Evolutionary conservation across 64 coral and sea anemone species (phyloP), one percentile per base, ranked within the genome.

Genomic region (Anthopleura sola): DNA sequence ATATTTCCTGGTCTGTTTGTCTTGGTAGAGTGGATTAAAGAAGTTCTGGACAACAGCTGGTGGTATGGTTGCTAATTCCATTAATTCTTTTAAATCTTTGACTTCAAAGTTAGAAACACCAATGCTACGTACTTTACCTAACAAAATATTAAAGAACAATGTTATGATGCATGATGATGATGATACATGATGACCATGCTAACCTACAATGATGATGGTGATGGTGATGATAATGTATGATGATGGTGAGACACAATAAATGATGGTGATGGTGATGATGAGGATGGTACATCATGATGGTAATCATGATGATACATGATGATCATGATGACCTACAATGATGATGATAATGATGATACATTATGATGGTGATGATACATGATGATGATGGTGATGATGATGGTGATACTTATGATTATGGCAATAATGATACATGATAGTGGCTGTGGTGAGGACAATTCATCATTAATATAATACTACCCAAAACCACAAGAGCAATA

Each of bases 61-160:
- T 20, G 80, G 87, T 21, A 97, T 79, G 47, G 71, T 90, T 12
- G 94, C 88, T 66, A 97, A 57, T 49, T 93, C 57, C 31, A 75
- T 76, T 48, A 97, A 49, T 31, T 78, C 87, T 53, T 90, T 49
- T 12, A 97, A 71, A 38, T 93, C 79, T 14, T 86, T 28, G 32
- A 93, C 94, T 47, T 97, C 91, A 80, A 88, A 97, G 50, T 97
- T 97, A 49, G 90, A 93, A 24, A 97, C 94, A 37, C 94, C 94
- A 60, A 97, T 97, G 85, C 91, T 97, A 17, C 94, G 91, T 7
- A 93, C 82, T 86, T 87, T 90, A 53, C 87, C 90, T 97, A 20
- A 10, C 26, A 87, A 81, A 37, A 15, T 19, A 78, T 36, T 51
- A 20, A 83, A 31, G 44, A 19, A 29, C 10, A 62, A 21, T 62